Conservation (phyloP, 2,888 invertebrate genomes). For the Xylota sylvarum region DNA sequence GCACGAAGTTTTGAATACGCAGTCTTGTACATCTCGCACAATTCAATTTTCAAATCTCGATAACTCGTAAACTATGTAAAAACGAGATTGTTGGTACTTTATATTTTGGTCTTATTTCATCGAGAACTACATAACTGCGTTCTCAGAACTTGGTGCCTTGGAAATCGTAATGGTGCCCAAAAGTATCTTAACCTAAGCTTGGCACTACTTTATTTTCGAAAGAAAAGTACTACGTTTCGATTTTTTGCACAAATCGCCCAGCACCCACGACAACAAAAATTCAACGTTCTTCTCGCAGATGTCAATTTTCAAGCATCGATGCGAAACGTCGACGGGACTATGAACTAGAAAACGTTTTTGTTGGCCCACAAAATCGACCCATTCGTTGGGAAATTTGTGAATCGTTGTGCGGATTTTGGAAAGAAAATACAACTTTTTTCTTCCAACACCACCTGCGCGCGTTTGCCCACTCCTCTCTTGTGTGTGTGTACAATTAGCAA, state of each 20-base stretch:
- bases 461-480: conserved; percentile 11
- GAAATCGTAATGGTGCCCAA: no score
- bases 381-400: conserved; percentile 50
- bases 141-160: no score
- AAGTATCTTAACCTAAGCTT: no score
- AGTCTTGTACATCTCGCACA: no score
- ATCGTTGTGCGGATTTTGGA: conserved; percentile 36
- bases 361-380: conserved; percentile 66
- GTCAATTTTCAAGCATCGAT: background rate
- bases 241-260: background rate
- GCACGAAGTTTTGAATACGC: no score
- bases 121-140: no score
- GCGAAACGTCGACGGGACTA: conserved; percentile 40
- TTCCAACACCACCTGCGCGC: conserved; percentile 8
- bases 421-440: conserved; percentile 40
- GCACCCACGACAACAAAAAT: background rate
- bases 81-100: no score
- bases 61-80: no score
- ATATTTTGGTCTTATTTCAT: no score
- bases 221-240: background rate
- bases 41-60: no score
- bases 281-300: background rate
- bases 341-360: conserved; percentile 28
- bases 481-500: conserved; percentile 25
- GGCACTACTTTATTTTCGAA: conserved; percentile 10